phyloP scores from a whole-genome alignment of 2,888 invertebrate genomes.

The Cerastis leucographa region DNA sequence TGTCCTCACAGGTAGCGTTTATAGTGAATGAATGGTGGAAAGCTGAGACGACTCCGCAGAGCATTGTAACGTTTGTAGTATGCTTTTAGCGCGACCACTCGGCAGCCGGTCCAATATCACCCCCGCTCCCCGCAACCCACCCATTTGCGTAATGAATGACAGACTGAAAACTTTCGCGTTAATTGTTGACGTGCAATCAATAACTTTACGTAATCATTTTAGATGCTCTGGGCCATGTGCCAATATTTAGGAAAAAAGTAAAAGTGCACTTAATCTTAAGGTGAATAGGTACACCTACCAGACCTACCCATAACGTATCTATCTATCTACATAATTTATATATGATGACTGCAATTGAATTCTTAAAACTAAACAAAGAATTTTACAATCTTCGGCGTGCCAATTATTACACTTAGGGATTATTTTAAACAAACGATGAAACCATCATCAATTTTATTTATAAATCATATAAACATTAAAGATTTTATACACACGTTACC shows the following conservation, averaged over 20 bases:
- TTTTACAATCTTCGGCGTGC: not conserved
- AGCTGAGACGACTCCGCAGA: slow-evolving; percentile 66
- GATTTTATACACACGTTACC: slow-evolving; percentile 44
- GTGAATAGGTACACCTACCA: not conserved
- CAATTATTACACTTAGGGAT: slow-evolving; percentile 21
- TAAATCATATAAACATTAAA: slow-evolving; percentile 52
- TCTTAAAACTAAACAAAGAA: slow-evolving; percentile 10
- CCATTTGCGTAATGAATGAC: slow-evolving; percentile 73
- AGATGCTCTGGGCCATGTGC: not conserved
- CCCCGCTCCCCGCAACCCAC: slow-evolving; percentile 32
- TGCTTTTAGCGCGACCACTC: slow-evolving; percentile 71
- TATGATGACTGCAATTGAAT: not conserved
- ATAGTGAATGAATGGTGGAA: slow-evolving; percentile 65
- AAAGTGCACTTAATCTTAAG: not conserved
- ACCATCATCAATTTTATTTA: slow-evolving; percentile 42
- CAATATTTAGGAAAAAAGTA: not conserved
- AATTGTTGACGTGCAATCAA: slow-evolving; percentile 64
- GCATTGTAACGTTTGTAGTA: slow-evolving; percentile 69
- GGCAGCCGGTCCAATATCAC: slow-evolving; percentile 59
- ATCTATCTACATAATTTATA: not conserved
- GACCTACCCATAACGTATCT: not conserved
- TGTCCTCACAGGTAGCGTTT: slow-evolving; percentile 53
- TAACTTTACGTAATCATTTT: slow-evolving; percentile 24
- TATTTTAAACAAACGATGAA: slow-evolving; percentile 48
- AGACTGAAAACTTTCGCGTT: slow-evolving; percentile 60